These are phyloP conservation scores for Tachypleus tridentatus DNA, from an alignment of 1,140 invertebrate species.

Conservation along the genomic window DNA sequence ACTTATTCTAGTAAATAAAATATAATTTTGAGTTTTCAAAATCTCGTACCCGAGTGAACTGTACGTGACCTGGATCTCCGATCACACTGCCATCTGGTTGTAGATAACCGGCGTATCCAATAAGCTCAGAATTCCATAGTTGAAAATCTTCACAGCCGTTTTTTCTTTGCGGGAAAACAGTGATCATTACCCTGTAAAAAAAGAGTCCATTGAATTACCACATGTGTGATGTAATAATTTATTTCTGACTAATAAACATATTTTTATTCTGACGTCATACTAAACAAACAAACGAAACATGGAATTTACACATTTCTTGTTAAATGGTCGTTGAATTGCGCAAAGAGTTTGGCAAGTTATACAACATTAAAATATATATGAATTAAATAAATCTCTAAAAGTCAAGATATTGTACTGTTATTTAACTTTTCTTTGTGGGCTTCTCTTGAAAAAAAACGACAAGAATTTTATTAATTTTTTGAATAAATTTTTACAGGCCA, in stretches of 20 bases:
- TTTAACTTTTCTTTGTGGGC: neutral
- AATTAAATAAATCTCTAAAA: neutral
- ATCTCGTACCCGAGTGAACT: conserved; percentile 18
- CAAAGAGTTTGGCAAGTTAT: neutral
- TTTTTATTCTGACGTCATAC: neutral
- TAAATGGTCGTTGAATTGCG: neutral
- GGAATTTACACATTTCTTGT: neutral
- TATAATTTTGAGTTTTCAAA: too few species aligned
- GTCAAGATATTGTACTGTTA: neutral
- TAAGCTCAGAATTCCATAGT: conserved; percentile 32
- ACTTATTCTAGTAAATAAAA: too few species aligned
- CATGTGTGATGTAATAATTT: conserved; percentile 1
- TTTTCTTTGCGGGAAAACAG: conserved; percentile 36
- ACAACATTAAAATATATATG: neutral
- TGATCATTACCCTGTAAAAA: conserved; percentile 36
- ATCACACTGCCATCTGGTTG: conserved; percentile 18
- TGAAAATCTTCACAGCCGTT: conserved; percentile 29
- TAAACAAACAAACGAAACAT: neutral
- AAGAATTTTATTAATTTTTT: too few species aligned
- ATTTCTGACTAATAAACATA: neutral
- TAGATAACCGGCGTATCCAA: conserved; percentile 31
- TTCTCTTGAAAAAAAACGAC: too few species aligned
- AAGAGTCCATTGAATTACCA: neutral
- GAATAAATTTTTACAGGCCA: neutral
- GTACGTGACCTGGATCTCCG: conserved; percentile 18